Base-by-base conservation (phyloP, 1,140 invertebrate species). In the Drosophila suzukii region DNA sequence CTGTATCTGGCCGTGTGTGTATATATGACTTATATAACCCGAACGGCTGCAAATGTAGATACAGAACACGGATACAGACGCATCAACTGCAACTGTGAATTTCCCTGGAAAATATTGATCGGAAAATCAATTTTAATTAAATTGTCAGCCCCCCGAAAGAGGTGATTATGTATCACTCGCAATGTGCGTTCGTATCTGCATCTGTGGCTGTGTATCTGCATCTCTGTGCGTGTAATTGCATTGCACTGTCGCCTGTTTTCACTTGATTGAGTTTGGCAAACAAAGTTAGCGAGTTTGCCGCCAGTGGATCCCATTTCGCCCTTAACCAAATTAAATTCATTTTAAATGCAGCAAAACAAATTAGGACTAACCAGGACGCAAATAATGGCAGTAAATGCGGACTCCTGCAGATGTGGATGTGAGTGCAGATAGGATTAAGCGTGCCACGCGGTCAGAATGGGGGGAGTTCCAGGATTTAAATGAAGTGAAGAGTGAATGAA, bases 111-210 rank as follows among this genome's bases (percentile, higher is more conserved):
- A 90, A 77, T 90, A 90, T 90, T 81, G 86, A 90, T 82, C 86
- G 68, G 68, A 90, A 90, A 90, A 90, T 90, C 86, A 90, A 90
- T 90, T 90, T 81, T 90, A 90, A 90, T 90, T 90, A 90, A 90
- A 90, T 90, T 90, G 81, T 82, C 81, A 79, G 78, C 78, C 73
- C 57, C 80, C 51, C 51, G 30, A 71, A 67, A 66, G 78, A 84
- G 77, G 77, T 81, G 74, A 85, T 85, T 85, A 85, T 81, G 78
- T 71, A 60, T 80, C 30, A 34, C 60, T 27, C 53, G 55, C 47
- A 41, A 39, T 55, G 58, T 53, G 54, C 56, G 17, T 30, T 51
- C 24, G 30, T 58, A 46, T 55, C 27, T 24, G 46, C 27, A 30
- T 50, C 13, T 36, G 54, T 32, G 24, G 41, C 30, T 38, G 24